Evolutionary conservation across 2,113 vertebrate species (phyloP).

Genomic region (Xenopus borealis): DNA sequence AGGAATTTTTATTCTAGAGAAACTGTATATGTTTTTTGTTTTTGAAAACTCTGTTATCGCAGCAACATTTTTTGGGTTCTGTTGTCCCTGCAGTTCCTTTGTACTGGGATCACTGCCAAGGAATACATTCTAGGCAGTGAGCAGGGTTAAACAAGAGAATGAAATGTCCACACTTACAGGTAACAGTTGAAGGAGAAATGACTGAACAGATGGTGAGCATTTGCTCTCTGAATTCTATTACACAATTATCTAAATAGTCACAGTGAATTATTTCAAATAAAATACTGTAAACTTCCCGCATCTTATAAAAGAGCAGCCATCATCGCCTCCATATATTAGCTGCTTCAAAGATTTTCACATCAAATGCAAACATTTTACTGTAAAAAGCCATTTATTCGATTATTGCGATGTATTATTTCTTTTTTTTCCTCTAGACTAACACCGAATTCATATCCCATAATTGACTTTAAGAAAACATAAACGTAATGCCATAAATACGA

Average conservation of each 20-base stretch:
- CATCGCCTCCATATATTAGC: conserved; percentile 26
- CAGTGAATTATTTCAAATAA: conserved; percentile 30
- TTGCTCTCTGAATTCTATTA: conserved; percentile 9
- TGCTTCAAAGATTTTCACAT: conserved; percentile 39
- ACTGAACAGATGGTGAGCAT: background rate
- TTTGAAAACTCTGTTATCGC: too few relatives aligned
- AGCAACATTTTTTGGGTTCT: too few relatives aligned
- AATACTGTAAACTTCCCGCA: conserved; percentile 21
- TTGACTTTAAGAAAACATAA: conserved; percentile 46
- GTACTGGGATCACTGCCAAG: too few relatives aligned
- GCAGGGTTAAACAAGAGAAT: background rate
- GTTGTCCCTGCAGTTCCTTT: too few relatives aligned
- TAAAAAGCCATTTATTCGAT: conserved; percentile 31
- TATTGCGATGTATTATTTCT: conserved; percentile 37
- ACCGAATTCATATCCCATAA: conserved; percentile 38
- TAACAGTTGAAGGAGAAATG: background rate
- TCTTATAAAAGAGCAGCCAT: conserved; percentile 34
- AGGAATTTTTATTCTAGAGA: too few relatives aligned
- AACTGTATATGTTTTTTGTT: too few relatives aligned
- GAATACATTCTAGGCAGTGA: too few relatives aligned
- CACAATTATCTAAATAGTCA: conserved; percentile 40
- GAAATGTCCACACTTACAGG: background rate
- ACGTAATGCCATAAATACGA: conserved; percentile 38
- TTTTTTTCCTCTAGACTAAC: conserved; percentile 24
- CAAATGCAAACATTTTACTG: conserved; percentile 32